These are phyloP conservation scores for Salpingus planirostris DNA, from an alignment of 2,888 invertebrate genomes.

Conservation along the genomic window DNA sequence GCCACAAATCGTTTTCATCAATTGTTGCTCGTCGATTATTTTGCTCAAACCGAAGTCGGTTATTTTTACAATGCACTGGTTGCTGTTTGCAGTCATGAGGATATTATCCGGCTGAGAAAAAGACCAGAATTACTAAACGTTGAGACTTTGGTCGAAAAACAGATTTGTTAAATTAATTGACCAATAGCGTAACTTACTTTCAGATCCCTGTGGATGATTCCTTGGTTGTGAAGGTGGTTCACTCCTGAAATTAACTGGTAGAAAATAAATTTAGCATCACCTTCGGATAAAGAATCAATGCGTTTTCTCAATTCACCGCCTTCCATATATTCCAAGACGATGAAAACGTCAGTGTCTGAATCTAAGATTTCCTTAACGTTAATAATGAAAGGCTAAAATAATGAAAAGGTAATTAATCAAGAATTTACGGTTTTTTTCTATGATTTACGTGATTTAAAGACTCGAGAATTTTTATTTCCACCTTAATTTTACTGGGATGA, in stretches of 20 bases:
- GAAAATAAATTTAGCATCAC: not conserved
- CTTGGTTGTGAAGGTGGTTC: not conserved
- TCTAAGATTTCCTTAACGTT: not conserved
- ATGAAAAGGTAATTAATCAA: too few species aligned
- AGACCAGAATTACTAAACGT: too few species aligned
- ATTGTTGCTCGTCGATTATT: not conserved
- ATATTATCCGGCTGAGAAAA: not conserved
- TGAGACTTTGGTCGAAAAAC: too few species aligned
- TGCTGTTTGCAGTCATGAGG: not conserved
- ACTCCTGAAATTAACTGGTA: not conserved
- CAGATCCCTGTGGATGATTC: not conserved
- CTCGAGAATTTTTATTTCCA: not conserved
- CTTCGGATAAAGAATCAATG: not conserved
- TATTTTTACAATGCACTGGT: not conserved
- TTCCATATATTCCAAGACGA: not conserved
- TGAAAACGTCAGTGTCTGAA: not conserved
- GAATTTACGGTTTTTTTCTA: too few species aligned
- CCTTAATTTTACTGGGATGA: too few species aligned
- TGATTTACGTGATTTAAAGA: not conserved
- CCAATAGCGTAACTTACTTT: not conserved
- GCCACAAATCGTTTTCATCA: not conserved
- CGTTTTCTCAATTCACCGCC: not conserved
- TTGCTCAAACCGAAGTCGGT: not conserved
- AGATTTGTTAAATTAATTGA: not conserved
- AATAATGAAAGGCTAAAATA: not conserved